Evolutionary conservation across 2,797 vertebrate species (phyloP), one percentile per base, ranked within the genome.

Genomic region (Luscinia luscinia): DNA sequence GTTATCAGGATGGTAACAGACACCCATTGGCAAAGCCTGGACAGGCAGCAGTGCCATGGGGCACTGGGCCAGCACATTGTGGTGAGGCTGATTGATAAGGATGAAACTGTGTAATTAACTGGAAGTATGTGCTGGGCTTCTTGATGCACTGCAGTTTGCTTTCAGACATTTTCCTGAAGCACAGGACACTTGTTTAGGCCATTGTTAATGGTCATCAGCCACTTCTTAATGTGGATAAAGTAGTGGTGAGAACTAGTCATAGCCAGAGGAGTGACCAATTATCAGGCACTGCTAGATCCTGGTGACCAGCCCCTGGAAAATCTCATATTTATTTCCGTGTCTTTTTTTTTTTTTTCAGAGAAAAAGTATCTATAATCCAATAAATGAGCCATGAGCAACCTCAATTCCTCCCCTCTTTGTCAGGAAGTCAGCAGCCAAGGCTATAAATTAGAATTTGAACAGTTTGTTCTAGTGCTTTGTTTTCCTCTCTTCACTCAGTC

Each of bases 271-370:
- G 10, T 41, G 32, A 48, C 34, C 15, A 68, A 3, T 36, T 55
- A 11, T 28, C 36, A 68, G 36, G 19, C 32, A 43, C 27, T 54
- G 41, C 69, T 55, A n/a, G 15, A 36, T 20, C 13, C 73, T 84
- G 61, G 32, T 79, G 40, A 66, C 26, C 11, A 52, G 15, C 67
- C 64, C 14, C 26, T 76, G 26, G 18, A 59, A 88, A 62, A 7
- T 11, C 30, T 46, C 36, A 8, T 34, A 4, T 73, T 72, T 74
- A 17, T 66, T 75, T 90, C 26, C 3, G 5, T 45, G 7, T 26
- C 6, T 27, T 21, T 15, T 1, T 55, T 49, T 63, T 41, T 22
- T 59, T 54, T 61, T 6, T 4, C 0, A 0, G 27, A 20, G 16
- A 46, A 9, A 46, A n/a, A 41, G 36, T 76, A 51, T 69, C 32